phyloP scores from a whole-genome alignment of 2,888 invertebrate species.

The Julus scandinavius region DNA sequence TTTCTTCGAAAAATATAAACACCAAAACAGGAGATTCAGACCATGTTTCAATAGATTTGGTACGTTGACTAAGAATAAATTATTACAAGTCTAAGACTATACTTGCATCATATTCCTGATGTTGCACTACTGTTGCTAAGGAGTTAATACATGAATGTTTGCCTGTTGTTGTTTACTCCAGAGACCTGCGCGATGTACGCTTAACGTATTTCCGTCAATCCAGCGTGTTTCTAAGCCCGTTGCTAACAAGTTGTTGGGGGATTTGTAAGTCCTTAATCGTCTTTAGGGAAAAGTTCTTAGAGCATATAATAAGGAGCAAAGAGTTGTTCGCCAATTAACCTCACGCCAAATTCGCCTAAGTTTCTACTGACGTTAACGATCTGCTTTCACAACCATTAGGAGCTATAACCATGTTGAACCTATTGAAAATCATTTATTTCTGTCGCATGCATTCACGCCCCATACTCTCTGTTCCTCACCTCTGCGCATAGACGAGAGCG shows the following conservation, averaged over 20 bases:
- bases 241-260: conserved; percentile 46
- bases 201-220: background rate
- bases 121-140: conserved; percentile 34
- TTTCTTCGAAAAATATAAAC: background rate
- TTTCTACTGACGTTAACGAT: conserved; percentile 43
- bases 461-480: background rate
- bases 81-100: background rate
- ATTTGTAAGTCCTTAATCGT: conserved; percentile 45
- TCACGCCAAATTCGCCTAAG: conserved; percentile 40
- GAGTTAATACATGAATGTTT: background rate
- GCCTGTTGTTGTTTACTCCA: background rate
- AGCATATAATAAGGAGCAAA: conserved; percentile 43
- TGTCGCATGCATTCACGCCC: conserved; percentile 41
- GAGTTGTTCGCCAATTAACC: conserved; percentile 46
- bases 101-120: background rate
- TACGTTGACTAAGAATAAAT: background rate
- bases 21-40: background rate
- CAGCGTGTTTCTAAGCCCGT: conserved; percentile 25
- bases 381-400: conserved; percentile 44
- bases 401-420: conserved; percentile 39
- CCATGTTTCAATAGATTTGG: background rate
- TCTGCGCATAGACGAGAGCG: background rate
- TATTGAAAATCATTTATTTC: conserved; percentile 46
- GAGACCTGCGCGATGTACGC: background rate
- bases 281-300: conserved; percentile 43